These are phyloP conservation scores for Motacilla tschutschensis DNA, from an alignment of 2,113 vertebrate species.

Conservation along the genomic window DNA sequence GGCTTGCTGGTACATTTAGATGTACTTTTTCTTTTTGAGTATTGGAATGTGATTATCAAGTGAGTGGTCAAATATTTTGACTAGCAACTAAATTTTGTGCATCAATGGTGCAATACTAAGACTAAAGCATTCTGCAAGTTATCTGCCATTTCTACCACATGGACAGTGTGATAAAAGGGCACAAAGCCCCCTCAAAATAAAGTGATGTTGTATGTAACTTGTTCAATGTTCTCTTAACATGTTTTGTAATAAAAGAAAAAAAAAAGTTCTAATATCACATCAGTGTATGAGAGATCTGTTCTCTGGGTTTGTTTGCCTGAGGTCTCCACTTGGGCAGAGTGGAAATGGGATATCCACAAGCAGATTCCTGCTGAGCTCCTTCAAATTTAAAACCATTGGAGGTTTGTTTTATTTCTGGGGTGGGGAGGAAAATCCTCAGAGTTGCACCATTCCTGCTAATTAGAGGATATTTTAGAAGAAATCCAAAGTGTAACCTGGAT, in stretches of 20 bases:
- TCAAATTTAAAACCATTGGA: not conserved
- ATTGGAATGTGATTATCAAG: conserved; percentile 37
- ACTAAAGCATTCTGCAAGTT: conserved; percentile 50
- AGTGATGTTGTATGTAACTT: conserved; percentile 62
- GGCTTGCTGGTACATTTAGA: conserved; percentile 45
- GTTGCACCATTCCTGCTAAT: not conserved
- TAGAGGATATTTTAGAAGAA: not conserved
- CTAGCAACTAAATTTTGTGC: conserved; percentile 41
- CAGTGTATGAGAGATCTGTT: not conserved
- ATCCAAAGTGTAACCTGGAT: not conserved
- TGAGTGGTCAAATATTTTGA: conserved; percentile 52
- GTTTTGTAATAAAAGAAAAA: conserved; percentile 63
- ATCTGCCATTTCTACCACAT: conserved; percentile 59
- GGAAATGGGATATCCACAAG: not conserved
- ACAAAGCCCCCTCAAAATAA: conserved; percentile 31
- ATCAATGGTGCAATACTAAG: conserved; percentile 52
- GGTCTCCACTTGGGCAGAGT: not conserved
- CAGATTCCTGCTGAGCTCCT: not conserved
- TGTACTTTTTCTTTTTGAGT: conserved; percentile 20
- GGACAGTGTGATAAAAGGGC: conserved; percentile 42
- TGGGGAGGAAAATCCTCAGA: not conserved
- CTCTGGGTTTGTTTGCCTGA: not conserved
- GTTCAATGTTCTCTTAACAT: conserved; percentile 67
- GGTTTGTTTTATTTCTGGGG: not conserved
- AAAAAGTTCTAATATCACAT: conserved; percentile 42